Evolutionary conservation across 2,888 invertebrate genomes (phyloP).

Genomic region (Phorcus lineatus): DNA sequence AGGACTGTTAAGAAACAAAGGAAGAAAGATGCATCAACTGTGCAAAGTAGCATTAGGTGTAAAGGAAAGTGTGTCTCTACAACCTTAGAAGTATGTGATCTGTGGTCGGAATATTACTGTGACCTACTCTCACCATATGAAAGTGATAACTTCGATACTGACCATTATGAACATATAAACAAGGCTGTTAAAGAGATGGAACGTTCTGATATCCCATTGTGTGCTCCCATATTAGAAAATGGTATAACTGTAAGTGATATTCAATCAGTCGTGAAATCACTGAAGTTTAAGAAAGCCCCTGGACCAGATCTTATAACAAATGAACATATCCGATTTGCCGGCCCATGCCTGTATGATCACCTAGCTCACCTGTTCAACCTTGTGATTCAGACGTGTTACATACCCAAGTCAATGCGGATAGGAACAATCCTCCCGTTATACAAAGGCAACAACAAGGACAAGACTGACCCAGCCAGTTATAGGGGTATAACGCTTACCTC

Average conservation of each 20-base stretch:
- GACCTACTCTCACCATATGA: neutral
- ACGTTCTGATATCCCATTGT: neutral
- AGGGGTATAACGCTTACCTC: neutral
- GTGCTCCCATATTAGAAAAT: neutral
- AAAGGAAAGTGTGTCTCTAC: neutral
- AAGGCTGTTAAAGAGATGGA: neutral
- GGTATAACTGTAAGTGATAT: neutral
- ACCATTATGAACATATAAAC: neutral
- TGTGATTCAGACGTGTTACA: neutral
- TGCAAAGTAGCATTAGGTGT: neutral
- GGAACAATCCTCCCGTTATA: neutral
- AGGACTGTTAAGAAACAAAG: neutral
- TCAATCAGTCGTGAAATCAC: neutral
- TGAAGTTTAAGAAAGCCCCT: neutral
- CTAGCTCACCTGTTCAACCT: neutral
- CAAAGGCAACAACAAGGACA: neutral
- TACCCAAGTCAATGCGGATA: neutral
- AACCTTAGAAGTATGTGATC: neutral
- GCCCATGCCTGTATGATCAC: neutral
- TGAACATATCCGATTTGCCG: neutral
- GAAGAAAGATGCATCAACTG: neutral
- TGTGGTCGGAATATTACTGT: neutral
- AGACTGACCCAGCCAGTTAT: neutral
- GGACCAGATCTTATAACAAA: constrained; percentile 1
- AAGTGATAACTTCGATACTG: neutral